Base-by-base conservation (phyloP, 2,888 invertebrate species). In the Agrochola macilenta region DNA sequence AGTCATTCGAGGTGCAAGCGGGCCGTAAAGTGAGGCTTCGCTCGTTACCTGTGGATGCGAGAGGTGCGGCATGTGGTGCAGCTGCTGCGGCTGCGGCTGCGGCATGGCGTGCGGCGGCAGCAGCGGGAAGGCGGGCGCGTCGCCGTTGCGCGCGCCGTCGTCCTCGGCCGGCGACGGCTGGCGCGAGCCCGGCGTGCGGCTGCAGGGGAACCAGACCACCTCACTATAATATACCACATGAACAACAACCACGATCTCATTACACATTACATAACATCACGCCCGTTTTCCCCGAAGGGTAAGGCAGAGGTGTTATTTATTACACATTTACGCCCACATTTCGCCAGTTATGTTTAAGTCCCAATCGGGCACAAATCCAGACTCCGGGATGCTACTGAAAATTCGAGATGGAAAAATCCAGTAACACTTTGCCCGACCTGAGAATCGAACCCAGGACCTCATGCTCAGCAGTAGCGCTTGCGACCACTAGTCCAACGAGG, bases 121-220 rank as follows among this genome's bases (percentile, higher is more conserved):
- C 91, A 95, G 93, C 89, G 97, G 97, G 90, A 95, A 96, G 82
- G 94, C 89, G 88, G 93, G 93, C 83, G 94, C 95, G 87, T 96
- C 96, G 91, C 95, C 91, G 91, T 95, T 95, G 96, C 97, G 94
- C 69, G 69, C 69, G 54, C 60, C 60, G 17, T 94, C 94, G 90
- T 98, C 98, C 95, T 99, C 99, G 26, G 98, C 98, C 70, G 99
- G 99, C 64, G 99, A 99, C 82, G 99, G 99, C 95, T 99, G 99
- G 91, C 99, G 98, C 91, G 99, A 99, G 74, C 99, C 98, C 61
- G 98, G 98, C 86, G 98, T 98, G 90, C 99, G 98, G 94, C 98
- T 98, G 96, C 73, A 97, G 96, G 71, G 68, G 68, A 58, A 71
- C 49, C 80, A 72, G 61, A 63, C 69, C 75, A 84, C 52, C 43